phyloP scores from a whole-genome alignment of 2,113 vertebrate species.

The Nannobrachium achirus region DNA sequence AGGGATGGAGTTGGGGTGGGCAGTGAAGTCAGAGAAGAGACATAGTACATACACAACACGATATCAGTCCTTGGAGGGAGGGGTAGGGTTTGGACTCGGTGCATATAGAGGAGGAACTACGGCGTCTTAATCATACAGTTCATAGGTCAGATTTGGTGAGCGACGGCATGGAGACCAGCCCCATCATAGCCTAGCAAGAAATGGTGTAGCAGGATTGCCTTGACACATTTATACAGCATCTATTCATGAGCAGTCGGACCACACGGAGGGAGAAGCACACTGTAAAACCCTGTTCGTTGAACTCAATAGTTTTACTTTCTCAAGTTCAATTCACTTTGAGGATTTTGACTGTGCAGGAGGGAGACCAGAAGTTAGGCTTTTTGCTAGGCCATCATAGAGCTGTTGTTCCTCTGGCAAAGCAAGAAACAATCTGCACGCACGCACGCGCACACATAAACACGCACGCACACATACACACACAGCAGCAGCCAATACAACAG shows the following conservation, averaged over 20 bases:
- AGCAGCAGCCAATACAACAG: not conserved
- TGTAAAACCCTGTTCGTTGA: no score
- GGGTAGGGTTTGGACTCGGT: conserved; percentile 1
- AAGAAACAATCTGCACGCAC: not conserved
- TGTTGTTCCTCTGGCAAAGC: not conserved
- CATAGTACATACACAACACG: conserved; percentile 9
- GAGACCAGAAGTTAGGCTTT: not conserved
- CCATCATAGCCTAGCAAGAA: not conserved
- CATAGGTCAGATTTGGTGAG: conserved; percentile 12
- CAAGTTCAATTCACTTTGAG: no score
- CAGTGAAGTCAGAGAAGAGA: conserved; percentile 9
- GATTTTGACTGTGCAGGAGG: not conserved
- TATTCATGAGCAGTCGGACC: no score
- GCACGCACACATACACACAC: not conserved
- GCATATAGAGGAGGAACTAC: conserved; percentile 10
- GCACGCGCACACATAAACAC: not conserved
- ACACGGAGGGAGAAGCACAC: no score
- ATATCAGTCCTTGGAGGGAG: conserved; percentile 16
- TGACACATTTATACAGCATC: not conserved
- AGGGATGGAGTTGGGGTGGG: conserved; percentile 1
- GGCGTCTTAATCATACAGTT: conserved; percentile 11
- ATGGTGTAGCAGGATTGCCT: not conserved
- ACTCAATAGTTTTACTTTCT: no score
- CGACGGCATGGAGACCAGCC: not conserved
- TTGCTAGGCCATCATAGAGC: not conserved